Base-by-base conservation (phyloP, 1,140 invertebrate species). In the Trypoxylus dichotomus region DNA sequence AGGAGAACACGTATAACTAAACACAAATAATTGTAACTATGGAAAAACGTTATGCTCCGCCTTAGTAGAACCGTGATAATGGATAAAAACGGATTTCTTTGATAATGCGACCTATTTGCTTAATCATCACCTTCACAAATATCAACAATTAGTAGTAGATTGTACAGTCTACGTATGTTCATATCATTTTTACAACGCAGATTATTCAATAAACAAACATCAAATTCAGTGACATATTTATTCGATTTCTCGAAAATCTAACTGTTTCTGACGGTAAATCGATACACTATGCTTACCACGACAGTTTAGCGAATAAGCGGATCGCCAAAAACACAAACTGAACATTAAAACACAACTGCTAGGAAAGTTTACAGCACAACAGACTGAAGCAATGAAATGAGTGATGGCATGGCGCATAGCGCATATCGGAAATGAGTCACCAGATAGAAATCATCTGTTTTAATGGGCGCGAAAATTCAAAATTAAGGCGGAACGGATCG, bases 321-420 rank as follows among this genome's bases (percentile, higher is more conserved):
- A 75, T 47, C 19, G 74, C 24, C 41, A 41, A 75, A 43, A 75
- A 75, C 74, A 75, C 74, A 75, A 75, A 75, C 74, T 75, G 74
- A 75, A 75, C 74, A 75, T 75, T 54, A 75, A 75, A 75, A 75
- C 74, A 75, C 74, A 75, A 75, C 74, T 42, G 41, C 43, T 75
- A 27, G 15, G 74, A 75, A 54, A 75, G 74, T 54, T 54, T 75
- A 43, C 21, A 54, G 6, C 42, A 75, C 74, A 75, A 43, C 43
- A 42, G 43, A 75, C 74, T 27, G 41, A 43, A 75, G 41, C 72
- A 19, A 6, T 25, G 74, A 75, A 75, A 54, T 54, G 74, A 75
- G 41, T 75, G 43, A 75, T 75, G 43, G 74, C 74, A 75, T 75
- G 43, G 74, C 74, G 74, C 74, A 75, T n/a, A 11, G 74, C 74